Percentiles rank a stretch among this genome's conserved stretches.
phyloP scores from a whole-genome alignment of 2,888 invertebrate genomes.

The Cetonia aurata region DNA sequence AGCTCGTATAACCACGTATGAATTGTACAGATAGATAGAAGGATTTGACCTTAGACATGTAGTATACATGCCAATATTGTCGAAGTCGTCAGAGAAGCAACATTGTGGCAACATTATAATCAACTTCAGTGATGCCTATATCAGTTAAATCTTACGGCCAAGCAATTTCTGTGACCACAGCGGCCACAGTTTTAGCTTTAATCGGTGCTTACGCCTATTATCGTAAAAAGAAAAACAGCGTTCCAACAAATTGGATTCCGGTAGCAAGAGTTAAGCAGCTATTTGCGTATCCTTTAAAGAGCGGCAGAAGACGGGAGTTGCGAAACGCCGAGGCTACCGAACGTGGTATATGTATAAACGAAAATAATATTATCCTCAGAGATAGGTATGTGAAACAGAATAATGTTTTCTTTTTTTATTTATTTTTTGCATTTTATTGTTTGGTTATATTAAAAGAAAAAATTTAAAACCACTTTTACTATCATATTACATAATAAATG shows the following conservation, averaged over 20 bases:
- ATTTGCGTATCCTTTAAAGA: conserved; percentile 64
- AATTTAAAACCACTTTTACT: neutral
- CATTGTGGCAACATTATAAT: no score
- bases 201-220: conserved; percentile 13
- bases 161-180: neutral
- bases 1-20: no score
- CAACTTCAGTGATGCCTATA: no score
- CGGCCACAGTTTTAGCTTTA: neutral
- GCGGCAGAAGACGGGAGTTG: conserved; percentile 62
- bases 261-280: conserved; percentile 61
- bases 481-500: neutral
- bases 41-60: no score
- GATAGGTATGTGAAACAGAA: conserved; percentile 49
- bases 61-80: no score
- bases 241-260: conserved; percentile 59
- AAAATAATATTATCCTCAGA: conserved; percentile 46
- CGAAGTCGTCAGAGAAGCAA: no score
- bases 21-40: no score
- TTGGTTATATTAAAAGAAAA: neutral
- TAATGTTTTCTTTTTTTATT: conserved; percentile 1
- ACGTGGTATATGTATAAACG: conserved; percentile 25
- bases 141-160: no score
- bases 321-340: conserved; percentile 53
- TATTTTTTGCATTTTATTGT: neutral
- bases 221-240: conserved; percentile 48